These are phyloP conservation scores for Lysandra bellargus DNA, from an alignment of 2,888 invertebrate species.

Conservation along the genomic window DNA sequence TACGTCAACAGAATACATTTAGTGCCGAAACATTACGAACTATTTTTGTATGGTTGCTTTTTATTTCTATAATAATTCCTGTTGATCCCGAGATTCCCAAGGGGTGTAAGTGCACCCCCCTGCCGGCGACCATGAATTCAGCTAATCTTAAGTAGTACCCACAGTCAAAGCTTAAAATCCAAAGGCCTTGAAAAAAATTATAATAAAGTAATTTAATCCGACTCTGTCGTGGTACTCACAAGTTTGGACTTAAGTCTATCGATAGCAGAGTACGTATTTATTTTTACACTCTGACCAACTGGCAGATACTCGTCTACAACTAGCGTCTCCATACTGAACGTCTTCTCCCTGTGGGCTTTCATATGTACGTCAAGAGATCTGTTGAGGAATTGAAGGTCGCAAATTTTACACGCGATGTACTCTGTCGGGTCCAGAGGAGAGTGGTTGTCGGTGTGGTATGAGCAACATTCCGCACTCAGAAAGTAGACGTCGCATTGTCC, in stretches of 20 bases:
- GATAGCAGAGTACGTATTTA: slow-evolving; percentile 47
- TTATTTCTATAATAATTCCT: too few species aligned
- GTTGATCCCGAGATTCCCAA: too few species aligned
- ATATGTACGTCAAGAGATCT: slow-evolving; percentile 52
- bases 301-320: slow-evolving; percentile 51
- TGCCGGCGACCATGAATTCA: too few species aligned
- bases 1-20: too few species aligned
- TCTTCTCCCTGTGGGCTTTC: slow-evolving; percentile 47
- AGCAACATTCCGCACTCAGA: slow-evolving; percentile 47
- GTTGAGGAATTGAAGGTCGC: slow-evolving; percentile 55
- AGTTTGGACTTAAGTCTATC: slow-evolving; percentile 54
- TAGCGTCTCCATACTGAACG: slow-evolving; percentile 51
- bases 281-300: slow-evolving; percentile 7
- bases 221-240: slow-evolving; percentile 54
- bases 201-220: slow-evolving; percentile 34
- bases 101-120: too few species aligned
- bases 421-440: slow-evolving; percentile 48
- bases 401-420: slow-evolving; percentile 60
- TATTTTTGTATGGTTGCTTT: too few species aligned
- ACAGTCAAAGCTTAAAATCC: background rate
- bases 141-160: background rate
- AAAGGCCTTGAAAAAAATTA: background rate
- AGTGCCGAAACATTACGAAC: too few species aligned
- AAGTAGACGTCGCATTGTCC: slow-evolving; percentile 55
- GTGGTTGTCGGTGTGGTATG: slow-evolving; percentile 50